Evolutionary conservation across 2,113 vertebrate species (phyloP).

Genomic region (Camelus bactrianus): DNA sequence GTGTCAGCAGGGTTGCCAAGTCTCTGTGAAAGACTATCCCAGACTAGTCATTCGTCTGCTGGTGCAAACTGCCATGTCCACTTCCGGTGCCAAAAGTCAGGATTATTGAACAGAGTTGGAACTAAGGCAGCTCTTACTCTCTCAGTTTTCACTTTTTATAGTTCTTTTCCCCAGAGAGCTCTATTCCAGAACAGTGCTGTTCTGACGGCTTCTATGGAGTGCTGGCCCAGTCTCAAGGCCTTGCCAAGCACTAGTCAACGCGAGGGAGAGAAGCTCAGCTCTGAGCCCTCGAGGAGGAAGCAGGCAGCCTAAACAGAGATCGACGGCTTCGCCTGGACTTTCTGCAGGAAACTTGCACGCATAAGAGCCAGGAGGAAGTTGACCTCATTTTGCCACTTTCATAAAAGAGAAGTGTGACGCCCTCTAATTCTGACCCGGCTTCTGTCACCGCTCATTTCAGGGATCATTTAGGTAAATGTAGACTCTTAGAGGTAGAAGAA

Average conservation of each 20-base stretch:
- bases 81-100: constrained; percentile 24
- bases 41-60: constrained; percentile 38
- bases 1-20: constrained; percentile 42
- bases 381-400: background rate
- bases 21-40: constrained; percentile 46
- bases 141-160: background rate
- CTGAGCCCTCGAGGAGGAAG: background rate
- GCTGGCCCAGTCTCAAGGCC: background rate
- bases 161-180: background rate
- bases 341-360: background rate
- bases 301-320: background rate
- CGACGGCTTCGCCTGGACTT: constrained; percentile 24
- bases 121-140: background rate
- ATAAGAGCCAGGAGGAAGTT: background rate
- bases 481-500: background rate
- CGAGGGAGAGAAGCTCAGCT: background rate
- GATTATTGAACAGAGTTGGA: background rate
- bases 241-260: background rate
- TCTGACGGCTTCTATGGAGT: background rate
- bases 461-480: background rate
- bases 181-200: background rate
- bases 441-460: background rate
- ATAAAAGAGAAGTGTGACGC: background rate
- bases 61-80: constrained; percentile 44
- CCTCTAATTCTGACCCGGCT: background rate